Evolutionary conservation across 2,113 vertebrate genomes (phyloP), one percentile per base, ranked within the genome.

Genomic region (Tragelaphus imberbis): DNA sequence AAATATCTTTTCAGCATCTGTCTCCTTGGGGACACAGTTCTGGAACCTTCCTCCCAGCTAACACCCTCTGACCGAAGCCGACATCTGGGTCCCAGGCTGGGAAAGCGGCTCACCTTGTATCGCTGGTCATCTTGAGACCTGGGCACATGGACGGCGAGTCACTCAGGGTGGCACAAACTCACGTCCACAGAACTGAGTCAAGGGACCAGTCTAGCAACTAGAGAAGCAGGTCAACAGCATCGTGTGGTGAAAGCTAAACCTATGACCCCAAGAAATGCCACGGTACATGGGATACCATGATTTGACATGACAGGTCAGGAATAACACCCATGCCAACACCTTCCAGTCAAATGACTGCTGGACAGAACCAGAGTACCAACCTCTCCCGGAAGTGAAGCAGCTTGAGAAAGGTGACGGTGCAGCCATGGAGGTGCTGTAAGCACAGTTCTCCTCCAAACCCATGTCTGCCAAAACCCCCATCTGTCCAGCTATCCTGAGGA

Each of bases 141-240:
- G 17, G 3, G 40, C 44, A 71, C 0, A 2, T 0, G 14, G 23
- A 40, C 6, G 7, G 6, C 5, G 33, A 27, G 51, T 47, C 6
- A 4, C 86, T 84, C 11, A n/a, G 53, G 30, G 53, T 1, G 5
- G 40, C 58, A 63, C 25, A 53, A 30, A 3, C 16, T 68, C 47
- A 30, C 3, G 8, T 16, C 2, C 7, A 1, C 0, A 55, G 44
- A 61, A 28, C 36, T 12, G 82, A 4, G 85, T 47, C 49, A n/a
- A 68, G 33, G 88, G 47, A n/a, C 19, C 0, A 1, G 68, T 15
- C 51, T 8, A 44, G 56, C 40, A 90, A 77, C 9, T 27, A 68
- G 51, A 88, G 85, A 92, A 61, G 55, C 19, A 9, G 56, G 44
- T 15, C 30, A 82, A 6, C 27, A 59, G 36, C 4, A 30, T 17